Evolutionary conservation across 1,140 invertebrate species (phyloP).

Genomic region (Procambarus virginalis): DNA sequence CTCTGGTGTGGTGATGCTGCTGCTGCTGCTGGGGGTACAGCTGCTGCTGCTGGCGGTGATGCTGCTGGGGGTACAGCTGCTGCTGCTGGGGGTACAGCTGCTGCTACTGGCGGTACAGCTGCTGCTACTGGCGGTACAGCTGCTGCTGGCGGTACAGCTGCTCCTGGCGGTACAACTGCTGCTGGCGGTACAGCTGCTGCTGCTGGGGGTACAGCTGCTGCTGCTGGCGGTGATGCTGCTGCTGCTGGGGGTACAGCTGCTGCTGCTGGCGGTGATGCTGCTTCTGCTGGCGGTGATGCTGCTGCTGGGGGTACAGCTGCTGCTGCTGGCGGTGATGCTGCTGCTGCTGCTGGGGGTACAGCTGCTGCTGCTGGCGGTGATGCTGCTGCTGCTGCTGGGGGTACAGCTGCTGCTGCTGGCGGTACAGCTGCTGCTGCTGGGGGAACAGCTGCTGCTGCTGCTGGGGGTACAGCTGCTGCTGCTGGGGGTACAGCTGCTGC

Average conservation of each 20-base stretch:
- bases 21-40: not conserved
- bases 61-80: not conserved
- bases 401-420: not conserved
- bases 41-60: not conserved
- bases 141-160: not conserved
- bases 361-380: not conserved
- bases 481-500: not conserved
- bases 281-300: not conserved
- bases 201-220: not conserved
- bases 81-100: not conserved
- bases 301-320: not conserved
- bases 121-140: not conserved
- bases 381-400: not conserved
- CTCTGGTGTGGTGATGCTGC: not conserved
- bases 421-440: not conserved
- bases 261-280: not conserved
- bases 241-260: not conserved
- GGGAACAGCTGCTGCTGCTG: not conserved
- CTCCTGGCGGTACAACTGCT: not conserved
- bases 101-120: not conserved
- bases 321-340: not conserved
- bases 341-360: not conserved
- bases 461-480: not conserved
- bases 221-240: not conserved
- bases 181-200: not conserved